Percentiles rank a stretch among this genome's conserved stretches.
Conservation (phyloP, 2,113 vertebrate genomes). For the Platichthys flesus region DNA sequence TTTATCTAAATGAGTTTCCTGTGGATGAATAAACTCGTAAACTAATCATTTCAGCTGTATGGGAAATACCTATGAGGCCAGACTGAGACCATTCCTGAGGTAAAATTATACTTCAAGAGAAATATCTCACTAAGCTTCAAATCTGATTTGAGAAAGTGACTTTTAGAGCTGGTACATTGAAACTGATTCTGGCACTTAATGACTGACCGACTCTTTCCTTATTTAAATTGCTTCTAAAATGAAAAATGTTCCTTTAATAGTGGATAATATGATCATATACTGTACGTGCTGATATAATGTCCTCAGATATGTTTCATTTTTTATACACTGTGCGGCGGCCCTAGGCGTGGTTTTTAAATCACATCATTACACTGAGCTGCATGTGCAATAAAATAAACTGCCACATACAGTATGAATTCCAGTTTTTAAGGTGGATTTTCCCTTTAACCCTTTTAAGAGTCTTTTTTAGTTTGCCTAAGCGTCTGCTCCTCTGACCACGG, state of each 20-base stretch:
- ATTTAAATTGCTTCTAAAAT: background rate
- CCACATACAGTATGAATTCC: background rate
- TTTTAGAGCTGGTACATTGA: background rate
- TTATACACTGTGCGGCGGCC: background rate
- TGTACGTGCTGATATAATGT: background rate
- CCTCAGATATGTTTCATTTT: background rate
- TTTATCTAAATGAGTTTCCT: too few relatives aligned
- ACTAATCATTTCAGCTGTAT: too few relatives aligned
- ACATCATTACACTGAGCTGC: constrained; percentile 4
- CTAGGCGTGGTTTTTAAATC: constrained; percentile 9
- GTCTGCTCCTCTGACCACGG: constrained; percentile 57
- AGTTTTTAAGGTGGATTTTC: background rate
- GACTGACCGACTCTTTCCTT: background rate
- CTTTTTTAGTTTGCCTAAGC: constrained; percentile 26
- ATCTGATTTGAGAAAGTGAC: background rate
- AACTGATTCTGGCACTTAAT: background rate
- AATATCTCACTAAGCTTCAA: too few relatives aligned
- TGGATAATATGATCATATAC: background rate
- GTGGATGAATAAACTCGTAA: too few relatives aligned
- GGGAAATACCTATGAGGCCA: too few relatives aligned
- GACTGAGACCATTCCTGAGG: too few relatives aligned
- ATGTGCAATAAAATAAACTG: background rate
- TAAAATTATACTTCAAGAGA: too few relatives aligned
- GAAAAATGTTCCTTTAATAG: background rate
- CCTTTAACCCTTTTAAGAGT: constrained; percentile 5